Evolutionary conservation across 2,113 vertebrate genomes (phyloP).

Genomic region (Larimichthys crocea): DNA sequence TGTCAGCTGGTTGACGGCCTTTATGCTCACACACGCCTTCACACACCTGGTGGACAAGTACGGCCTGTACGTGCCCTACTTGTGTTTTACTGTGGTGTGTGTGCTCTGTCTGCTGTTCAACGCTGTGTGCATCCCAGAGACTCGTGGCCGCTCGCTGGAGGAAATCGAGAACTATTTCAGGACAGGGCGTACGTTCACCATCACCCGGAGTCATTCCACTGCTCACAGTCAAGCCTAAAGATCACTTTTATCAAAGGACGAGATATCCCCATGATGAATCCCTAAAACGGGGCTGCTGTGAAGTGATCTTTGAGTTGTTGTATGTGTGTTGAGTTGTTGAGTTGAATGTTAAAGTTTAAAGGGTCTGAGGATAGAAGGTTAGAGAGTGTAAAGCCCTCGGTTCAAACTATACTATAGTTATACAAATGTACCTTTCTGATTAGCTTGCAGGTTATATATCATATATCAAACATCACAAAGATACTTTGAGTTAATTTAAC

Average conservation of each 20-base stretch:
- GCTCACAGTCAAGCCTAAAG: not conserved
- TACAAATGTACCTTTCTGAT: too few relatives aligned
- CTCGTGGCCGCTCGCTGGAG: constrained; percentile 91
- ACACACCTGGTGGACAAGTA: constrained; percentile 86
- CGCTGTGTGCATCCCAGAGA: constrained; percentile 91
- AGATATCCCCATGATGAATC: not conserved
- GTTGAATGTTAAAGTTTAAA: not conserved
- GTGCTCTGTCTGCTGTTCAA: constrained; percentile 90
- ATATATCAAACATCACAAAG: not conserved
- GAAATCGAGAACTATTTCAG: constrained; percentile 95
- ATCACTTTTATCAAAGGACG: not conserved
- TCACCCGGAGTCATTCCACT: constrained; percentile 30
- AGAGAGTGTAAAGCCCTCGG: not conserved
- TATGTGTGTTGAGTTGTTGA: too few relatives aligned
- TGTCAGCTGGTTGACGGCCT: constrained; percentile 94
- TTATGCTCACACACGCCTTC: constrained; percentile 89
- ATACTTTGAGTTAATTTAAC: not conserved
- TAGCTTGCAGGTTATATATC: too few relatives aligned
- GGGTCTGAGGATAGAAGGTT: not conserved
- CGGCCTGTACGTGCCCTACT: constrained; percentile 89
- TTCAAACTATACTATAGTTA: too few relatives aligned
- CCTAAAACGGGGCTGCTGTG: not conserved
- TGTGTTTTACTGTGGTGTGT: constrained; percentile 88
- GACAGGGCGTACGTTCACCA: constrained; percentile 82
- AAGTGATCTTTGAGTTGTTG: not conserved